Base-by-base conservation (phyloP, 2,888 invertebrate genomes). In the Laothoe populi region DNA sequence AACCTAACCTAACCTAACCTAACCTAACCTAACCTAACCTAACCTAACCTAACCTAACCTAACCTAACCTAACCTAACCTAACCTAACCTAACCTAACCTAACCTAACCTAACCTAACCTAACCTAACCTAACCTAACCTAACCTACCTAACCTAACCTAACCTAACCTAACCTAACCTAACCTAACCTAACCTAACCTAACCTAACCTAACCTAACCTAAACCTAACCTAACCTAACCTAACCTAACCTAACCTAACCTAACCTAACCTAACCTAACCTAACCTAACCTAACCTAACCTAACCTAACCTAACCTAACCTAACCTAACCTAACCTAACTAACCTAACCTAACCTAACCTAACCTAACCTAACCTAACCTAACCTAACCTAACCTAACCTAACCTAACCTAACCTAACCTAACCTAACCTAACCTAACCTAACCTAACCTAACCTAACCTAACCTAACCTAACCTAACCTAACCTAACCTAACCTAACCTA, bases 1-100 rank as follows among this genome's bases (percentile, higher is more conserved):
- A 40, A 40, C 40, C 40, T 40, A 40, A 40, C 40, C 40, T n/a
- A 40, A 40, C 40, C 40, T 40, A 40, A 40, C 40, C 40, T 40
- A 40, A 40, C 40, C 40, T 40, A 40, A 40, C 40, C 40, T 40
- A 40, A 40, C 40, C 40, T 40, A 40, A 40, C 40, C 40, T 40
- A 40, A 40, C 40, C 40, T 40, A 40, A 40, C 40, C 40, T 40
- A 40, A 40, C 40, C 40, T 40, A 40, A 40, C 40, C 40, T 40
- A 40, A 40, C 40, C 40, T 40, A 40, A 40, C 40, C 40, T 40
- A 40, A 40, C 40, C 40, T 40, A 40, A 40, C 40, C 40, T 40
- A 40, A 40, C 40, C 40, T 40, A 40, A 40, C 40, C 40, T 40
- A 40, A 40, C 40, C 40, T 40, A 40, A 40, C 40, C 40, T 40